Conservation (phyloP, 2,888 invertebrate genomes). For the Eristalis tenax region DNA sequence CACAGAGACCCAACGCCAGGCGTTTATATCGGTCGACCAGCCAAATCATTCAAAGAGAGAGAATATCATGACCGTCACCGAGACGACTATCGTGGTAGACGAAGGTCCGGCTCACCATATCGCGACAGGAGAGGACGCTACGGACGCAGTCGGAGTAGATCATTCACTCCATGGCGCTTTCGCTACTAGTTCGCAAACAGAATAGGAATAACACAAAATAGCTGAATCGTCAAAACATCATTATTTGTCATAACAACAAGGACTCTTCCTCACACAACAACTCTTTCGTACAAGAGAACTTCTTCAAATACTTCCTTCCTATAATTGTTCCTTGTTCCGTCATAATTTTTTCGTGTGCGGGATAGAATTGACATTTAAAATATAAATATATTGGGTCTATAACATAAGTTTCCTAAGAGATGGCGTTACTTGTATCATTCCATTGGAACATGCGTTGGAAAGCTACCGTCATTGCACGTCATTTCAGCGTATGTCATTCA, state of each 20-base stretch:
- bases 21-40: slow-evolving; percentile 97
- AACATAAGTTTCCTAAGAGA: too few relatives aligned
- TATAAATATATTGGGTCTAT: too few relatives aligned
- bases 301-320: neutral
- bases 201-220: neutral
- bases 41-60: slow-evolving; percentile 79
- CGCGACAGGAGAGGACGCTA: slow-evolving; percentile 74
- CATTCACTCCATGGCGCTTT: slow-evolving; percentile 76
- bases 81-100: slow-evolving; percentile 72
- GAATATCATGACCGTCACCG: slow-evolving; percentile 74
- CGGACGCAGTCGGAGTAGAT: slow-evolving; percentile 77
- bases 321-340: slow-evolving; percentile 4
- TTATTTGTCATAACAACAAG: slow-evolving; percentile 42
- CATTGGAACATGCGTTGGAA: too few relatives aligned
- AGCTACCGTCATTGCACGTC: too few relatives aligned
- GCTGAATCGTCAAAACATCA: slow-evolving; percentile 39
- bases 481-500: too few relatives aligned
- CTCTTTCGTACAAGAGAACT: neutral
- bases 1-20: slow-evolving; percentile 98
- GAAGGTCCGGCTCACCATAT: slow-evolving; percentile 74
- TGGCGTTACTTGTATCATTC: too few relatives aligned
- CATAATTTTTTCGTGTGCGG: slow-evolving; percentile 19
- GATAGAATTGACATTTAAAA: slow-evolving; percentile 52
- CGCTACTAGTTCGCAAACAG: slow-evolving; percentile 71
- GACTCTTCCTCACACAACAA: neutral